Conservation (phyloP, 2,888 invertebrate species). For the Alentia gelatinosa region DNA sequence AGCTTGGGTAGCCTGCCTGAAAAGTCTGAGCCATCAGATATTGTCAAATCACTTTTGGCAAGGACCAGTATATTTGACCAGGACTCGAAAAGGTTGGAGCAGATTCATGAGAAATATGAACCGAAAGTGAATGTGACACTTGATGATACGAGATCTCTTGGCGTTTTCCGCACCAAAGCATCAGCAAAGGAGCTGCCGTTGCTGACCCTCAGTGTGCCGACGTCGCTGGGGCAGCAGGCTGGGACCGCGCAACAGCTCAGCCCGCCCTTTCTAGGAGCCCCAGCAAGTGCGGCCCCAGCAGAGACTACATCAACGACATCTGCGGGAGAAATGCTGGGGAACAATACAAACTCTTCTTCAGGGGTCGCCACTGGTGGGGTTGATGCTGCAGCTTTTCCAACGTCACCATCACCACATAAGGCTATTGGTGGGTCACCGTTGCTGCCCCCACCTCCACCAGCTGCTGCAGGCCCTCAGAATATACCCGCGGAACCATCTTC, state of each 20-base stretch:
- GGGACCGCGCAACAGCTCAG: conserved; percentile 9
- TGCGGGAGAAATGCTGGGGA: conserved; percentile 36
- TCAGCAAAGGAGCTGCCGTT: not conserved
- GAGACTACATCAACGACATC: not conserved
- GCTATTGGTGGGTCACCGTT: not conserved
- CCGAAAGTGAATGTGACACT: conserved; percentile 71
- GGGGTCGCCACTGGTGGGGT: conserved; percentile 22
- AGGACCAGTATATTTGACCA: conserved; percentile 96
- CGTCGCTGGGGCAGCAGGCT: not conserved
- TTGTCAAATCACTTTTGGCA: conserved; percentile 94
- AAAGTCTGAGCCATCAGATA: conserved; percentile 93
- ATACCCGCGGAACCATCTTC: not conserved
- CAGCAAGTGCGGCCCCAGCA: conserved; percentile 17
- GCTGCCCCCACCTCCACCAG: conserved; percentile 11
- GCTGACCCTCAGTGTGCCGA: not conserved
- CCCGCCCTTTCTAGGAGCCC: conserved; percentile 46
- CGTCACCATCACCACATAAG: not conserved
- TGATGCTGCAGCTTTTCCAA: not conserved
- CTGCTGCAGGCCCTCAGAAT: not conserved
- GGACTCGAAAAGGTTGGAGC: conserved; percentile 90
- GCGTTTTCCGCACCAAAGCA: conserved; percentile 33
- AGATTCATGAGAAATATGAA: conserved; percentile 90
- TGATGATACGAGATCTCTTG: not conserved
- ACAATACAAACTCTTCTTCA: conserved; percentile 26
- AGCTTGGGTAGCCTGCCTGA: conserved; percentile 47